Evolutionary conservation across 1,140 invertebrate species (phyloP).

Genomic region (Diorhabda elongata): DNA sequence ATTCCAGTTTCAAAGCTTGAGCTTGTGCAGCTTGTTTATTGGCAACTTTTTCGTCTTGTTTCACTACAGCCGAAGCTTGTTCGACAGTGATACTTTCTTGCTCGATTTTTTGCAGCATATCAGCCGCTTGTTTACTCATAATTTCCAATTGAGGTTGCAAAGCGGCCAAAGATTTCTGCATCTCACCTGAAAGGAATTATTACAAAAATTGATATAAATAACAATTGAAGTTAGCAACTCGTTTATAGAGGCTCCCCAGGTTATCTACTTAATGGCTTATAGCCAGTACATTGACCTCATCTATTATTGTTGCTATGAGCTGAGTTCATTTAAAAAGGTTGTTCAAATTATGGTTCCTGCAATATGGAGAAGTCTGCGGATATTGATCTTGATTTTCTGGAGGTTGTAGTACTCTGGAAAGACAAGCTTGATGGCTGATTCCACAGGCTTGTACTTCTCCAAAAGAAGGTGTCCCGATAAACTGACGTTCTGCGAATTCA

Average conservation of each 20-base stretch:
- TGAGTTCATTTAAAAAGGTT: too few species aligned
- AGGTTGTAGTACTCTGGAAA: too few species aligned
- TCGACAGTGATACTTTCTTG: slow-evolving; percentile 83
- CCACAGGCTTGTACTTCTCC: too few species aligned
- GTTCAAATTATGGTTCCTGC: too few species aligned
- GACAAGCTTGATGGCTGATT: too few species aligned
- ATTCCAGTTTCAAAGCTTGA: slow-evolving; percentile 79
- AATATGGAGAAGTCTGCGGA: too few species aligned
- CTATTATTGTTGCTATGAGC: too few species aligned
- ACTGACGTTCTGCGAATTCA: too few species aligned
- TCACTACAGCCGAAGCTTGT: slow-evolving; percentile 76
- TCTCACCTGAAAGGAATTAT: slow-evolving; percentile 50
- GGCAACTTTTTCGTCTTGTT: slow-evolving; percentile 86
- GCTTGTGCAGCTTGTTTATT: slow-evolving; percentile 83
- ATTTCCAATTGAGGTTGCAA: slow-evolving; percentile 80
- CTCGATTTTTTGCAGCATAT: slow-evolving; percentile 84
- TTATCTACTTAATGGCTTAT: background rate
- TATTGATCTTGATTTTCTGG: too few species aligned
- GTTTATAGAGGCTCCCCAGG: background rate
- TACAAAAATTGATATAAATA: background rate
- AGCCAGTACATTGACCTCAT: too few species aligned
- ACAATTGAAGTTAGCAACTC: background rate
- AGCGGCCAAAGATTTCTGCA: slow-evolving; percentile 79
- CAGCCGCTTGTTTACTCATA: slow-evolving; percentile 75
- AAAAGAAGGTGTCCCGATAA: too few species aligned